phyloP scores from a whole-genome alignment of 30 jellyfish, hydroid and myxozoan genomes.

The Cassiopea xamachana region DNA sequence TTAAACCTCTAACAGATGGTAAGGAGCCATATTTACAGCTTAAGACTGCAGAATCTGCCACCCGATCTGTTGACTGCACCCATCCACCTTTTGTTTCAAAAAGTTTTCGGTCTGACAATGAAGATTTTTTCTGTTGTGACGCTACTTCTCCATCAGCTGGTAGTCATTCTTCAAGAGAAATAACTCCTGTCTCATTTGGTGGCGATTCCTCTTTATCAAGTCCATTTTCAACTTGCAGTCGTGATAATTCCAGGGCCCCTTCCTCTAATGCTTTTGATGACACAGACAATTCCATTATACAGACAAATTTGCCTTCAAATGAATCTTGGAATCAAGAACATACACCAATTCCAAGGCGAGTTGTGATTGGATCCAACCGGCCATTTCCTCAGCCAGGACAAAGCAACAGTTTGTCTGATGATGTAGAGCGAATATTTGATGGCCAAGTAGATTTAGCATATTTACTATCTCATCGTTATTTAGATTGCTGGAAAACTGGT shows the following conservation, averaged over 20 bases:
- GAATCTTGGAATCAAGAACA: neutral
- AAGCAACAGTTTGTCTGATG: neutral
- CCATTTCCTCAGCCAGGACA: neutral
- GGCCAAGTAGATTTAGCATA: slow-evolving; percentile 53
- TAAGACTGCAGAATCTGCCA: neutral
- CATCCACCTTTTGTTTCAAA: neutral
- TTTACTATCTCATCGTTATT: slow-evolving; percentile 43
- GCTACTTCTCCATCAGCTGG: neutral
- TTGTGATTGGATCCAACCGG: neutral
- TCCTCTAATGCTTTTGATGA: slow-evolving; percentile 24
- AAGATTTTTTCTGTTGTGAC: neutral
- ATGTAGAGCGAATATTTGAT: slow-evolving; percentile 39
- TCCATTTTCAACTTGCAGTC: slow-evolving; percentile 19
- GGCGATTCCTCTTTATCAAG: slow-evolving; percentile 34
- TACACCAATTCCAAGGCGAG: neutral
- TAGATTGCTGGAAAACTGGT: slow-evolving; percentile 92
- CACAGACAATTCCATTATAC: neutral
- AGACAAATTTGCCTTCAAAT: neutral
- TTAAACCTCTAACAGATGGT: neutral
- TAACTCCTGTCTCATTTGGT: slow-evolving; percentile 52
- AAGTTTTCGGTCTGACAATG: neutral
- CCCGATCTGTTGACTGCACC: neutral
- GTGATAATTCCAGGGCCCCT: slow-evolving; percentile 11
- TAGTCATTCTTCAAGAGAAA: slow-evolving; percentile 15
- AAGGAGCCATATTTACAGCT: neutral